phyloP scores from a whole-genome alignment of 2,888 invertebrate species.

The Netelia inedita region DNA sequence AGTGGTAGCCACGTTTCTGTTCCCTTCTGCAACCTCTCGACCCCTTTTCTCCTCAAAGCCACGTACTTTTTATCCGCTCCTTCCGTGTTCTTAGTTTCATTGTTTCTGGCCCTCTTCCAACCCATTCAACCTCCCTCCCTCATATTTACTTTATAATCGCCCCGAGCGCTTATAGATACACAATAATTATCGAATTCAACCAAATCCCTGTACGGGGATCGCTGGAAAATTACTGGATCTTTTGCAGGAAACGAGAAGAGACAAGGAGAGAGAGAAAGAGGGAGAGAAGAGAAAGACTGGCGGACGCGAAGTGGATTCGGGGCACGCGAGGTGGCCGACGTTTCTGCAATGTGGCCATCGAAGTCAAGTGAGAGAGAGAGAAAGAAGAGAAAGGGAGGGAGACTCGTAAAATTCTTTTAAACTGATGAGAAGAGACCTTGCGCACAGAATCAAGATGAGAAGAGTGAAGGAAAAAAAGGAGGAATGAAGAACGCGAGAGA shows the following conservation, averaged over 20 bases:
- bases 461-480: constrained; percentile 11
- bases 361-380: constrained; percentile 40
- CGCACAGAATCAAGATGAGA: constrained; percentile 50
- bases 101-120: neutral
- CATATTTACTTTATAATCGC: constrained; percentile 44
- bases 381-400: constrained; percentile 25
- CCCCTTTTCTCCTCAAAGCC: constrained; percentile 65
- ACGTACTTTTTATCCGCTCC: constrained; percentile 23
- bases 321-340: constrained; percentile 55
- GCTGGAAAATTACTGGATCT: constrained; percentile 62
- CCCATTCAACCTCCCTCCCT: constrained; percentile 1
- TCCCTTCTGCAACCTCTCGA: constrained; percentile 64
- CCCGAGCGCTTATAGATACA: constrained; percentile 33
- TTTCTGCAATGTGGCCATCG: constrained; percentile 54
- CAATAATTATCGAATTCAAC: constrained; percentile 62
- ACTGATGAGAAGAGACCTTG: constrained; percentile 40
- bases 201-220: constrained; percentile 51
- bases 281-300: neutral
- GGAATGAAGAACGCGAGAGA: constrained; percentile 14
- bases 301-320: constrained; percentile 48
- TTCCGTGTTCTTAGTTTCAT: neutral
- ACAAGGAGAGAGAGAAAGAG: constrained; percentile 12
- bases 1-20: constrained; percentile 45
- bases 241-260: constrained; percentile 60
- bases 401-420: constrained; percentile 65